Evolutionary conservation across 2,113 vertebrate genomes (phyloP), one percentile per base, ranked within the genome.

Genomic region (Sander vitreus): DNA sequence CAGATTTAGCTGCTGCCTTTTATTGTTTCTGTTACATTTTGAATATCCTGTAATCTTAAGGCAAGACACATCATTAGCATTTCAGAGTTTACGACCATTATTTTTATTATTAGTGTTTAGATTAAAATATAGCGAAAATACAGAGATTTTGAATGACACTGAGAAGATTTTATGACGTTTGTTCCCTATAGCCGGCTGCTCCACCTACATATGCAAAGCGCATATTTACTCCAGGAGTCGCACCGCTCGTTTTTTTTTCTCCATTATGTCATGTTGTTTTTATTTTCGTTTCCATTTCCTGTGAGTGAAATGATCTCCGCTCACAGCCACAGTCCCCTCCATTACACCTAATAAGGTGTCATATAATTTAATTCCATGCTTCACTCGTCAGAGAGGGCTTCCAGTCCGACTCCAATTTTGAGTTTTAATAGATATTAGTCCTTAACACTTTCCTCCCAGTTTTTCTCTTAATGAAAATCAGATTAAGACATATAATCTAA

Each of bases 281-380:
- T 93, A 89, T 93, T 94, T 93, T 89, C 85, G 71, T 86, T 91
- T 90, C 84, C 87, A 73, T 90, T 93, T 84, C 77, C 84, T 89
- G 83, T 59, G 77, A 90, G 86, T 58, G 85, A 81, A 93, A 88
- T 63, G 80, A 92, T 92, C 89, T 90, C 80, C 21, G 74, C 88
- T 90, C 85, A 81, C 80, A 83, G 80, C 80, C 76, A 54, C 86
- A 84, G 84, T 88, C 88, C 90, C 91, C 92, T 93, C 92, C 93
- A 93, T 95, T 96, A 94, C 93, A 94, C 92, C 95, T 95, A 95
- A 95, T 96, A 95, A 95, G 92, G 94, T 95, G 95, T 95, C 94
- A 95, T 95, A 95, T 95, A 94, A 95, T 95, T 95, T 94, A 94
- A 95, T 96, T 96, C 95, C 94, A 96, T 94, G 95, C 94, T 96